phyloP scores from a whole-genome alignment of 2,888 invertebrate genomes.

The Linnaemya vulpina region DNA sequence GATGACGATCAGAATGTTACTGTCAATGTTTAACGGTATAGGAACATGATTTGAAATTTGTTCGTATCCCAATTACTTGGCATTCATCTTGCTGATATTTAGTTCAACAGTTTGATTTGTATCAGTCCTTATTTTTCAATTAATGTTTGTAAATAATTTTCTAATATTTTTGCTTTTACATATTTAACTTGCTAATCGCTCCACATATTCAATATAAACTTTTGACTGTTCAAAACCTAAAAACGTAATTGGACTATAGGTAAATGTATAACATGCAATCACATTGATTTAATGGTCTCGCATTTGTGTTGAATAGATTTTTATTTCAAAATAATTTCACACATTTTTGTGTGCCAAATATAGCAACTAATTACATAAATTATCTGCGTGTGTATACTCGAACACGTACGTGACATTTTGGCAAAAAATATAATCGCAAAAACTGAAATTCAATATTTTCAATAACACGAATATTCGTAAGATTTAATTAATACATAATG shows the following conservation, averaged over 20 bases:
- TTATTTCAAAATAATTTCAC: slow-evolving; percentile 16
- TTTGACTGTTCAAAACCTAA: slow-evolving; percentile 7
- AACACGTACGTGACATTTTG: neutral
- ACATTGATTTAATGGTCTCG: slow-evolving; percentile 23
- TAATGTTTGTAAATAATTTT: neutral
- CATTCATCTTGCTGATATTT: too few relatives aligned
- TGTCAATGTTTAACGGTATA: too few relatives aligned
- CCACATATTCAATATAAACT: neutral
- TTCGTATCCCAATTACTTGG: too few relatives aligned
- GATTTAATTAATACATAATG: slow-evolving; percentile 21
- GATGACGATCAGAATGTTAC: too few relatives aligned
- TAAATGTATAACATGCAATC: slow-evolving; percentile 47
- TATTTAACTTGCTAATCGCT: neutral
- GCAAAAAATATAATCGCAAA: slow-evolving; percentile 21
- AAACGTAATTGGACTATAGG: slow-evolving; percentile 38
- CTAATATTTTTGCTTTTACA: neutral
- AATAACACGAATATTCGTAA: neutral
- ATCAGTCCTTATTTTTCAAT: neutral
- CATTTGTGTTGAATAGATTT: slow-evolving; percentile 35
- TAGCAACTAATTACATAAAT: slow-evolving; percentile 1
- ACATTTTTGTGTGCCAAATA: neutral
- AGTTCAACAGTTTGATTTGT: neutral
- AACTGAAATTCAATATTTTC: slow-evolving; percentile 37
- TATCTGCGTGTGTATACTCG: neutral
- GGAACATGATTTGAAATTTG: too few relatives aligned